Conservation (phyloP, 2,888 invertebrate genomes). For the Hypsopygia costalis region DNA sequence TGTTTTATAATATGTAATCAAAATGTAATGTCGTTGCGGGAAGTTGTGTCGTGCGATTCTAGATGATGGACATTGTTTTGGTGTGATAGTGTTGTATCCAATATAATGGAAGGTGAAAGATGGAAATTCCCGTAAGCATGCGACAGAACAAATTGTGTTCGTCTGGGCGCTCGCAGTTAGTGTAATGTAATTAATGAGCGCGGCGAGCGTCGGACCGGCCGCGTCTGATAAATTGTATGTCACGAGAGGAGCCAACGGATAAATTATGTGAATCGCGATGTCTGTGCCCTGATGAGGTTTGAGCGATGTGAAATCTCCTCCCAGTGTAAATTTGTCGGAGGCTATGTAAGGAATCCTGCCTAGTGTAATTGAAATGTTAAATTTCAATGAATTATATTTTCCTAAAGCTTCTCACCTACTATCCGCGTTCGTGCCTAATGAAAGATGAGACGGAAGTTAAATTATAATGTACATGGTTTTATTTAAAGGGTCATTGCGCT, state of each 20-base stretch:
- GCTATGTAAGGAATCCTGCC: conserved; percentile 50
- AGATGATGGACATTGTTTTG: conserved; percentile 71
- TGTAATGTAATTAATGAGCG: conserved; percentile 55
- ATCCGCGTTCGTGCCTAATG: conserved; percentile 64
- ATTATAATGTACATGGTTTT: conserved; percentile 49
- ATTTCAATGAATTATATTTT: conserved; percentile 67
- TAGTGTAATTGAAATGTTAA: conserved; percentile 56
- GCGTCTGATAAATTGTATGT: too few relatives aligned
- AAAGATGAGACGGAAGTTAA: conserved; percentile 57
- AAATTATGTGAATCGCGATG: conserved; percentile 20
- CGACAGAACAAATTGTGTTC: conserved; percentile 48
- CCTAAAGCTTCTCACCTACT: conserved; percentile 62
- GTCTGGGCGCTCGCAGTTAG: conserved; percentile 51
- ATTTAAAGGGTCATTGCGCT: conserved; percentile 52
- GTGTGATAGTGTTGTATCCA: conserved; percentile 80
- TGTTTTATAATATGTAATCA: conserved; percentile 57
- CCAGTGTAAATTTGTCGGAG: conserved; percentile 25
- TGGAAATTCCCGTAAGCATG: conserved; percentile 64
- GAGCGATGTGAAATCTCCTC: conserved; percentile 15
- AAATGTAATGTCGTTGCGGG: conserved; percentile 50
- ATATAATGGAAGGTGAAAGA: conserved; percentile 69
- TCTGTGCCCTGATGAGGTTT: conserved; percentile 1
- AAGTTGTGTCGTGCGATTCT: conserved; percentile 47
- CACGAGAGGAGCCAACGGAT: too few relatives aligned
- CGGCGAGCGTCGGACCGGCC: too few relatives aligned